Conservation (phyloP, 2,888 invertebrate genomes). For the Drosophila limbata region DNA sequence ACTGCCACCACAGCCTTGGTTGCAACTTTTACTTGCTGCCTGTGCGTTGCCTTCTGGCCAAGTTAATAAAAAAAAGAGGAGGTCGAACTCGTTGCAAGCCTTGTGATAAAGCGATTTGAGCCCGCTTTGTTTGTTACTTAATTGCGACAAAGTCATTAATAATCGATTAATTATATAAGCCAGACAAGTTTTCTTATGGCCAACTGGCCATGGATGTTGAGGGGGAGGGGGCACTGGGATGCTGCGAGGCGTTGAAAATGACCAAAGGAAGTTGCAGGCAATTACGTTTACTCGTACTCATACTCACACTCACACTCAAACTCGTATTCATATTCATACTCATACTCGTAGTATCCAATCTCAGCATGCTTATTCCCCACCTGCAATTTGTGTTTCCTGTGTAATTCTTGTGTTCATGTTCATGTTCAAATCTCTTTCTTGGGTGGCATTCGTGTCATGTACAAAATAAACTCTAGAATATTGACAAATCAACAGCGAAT, state of each 20-base stretch:
- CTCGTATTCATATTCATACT: neutral
- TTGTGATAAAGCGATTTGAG: conserved; percentile 61
- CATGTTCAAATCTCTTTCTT: conserved; percentile 14
- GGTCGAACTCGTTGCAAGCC: conserved; percentile 1
- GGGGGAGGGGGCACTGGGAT: conserved; percentile 15
- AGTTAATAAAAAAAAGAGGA: conserved; percentile 2
- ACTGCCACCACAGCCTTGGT: conserved; percentile 25
- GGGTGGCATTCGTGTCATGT: conserved; percentile 26
- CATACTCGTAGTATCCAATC: conserved; percentile 1
- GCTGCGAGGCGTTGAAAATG: conserved; percentile 41
- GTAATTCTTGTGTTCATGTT: conserved; percentile 3
- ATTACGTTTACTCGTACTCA: conserved; percentile 24
- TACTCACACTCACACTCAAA: neutral
- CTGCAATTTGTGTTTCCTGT: conserved; percentile 59
- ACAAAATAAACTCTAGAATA: conserved; percentile 13
- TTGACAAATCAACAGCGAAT: conserved; percentile 25
- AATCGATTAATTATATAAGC: conserved; percentile 78
- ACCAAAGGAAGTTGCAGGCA: conserved; percentile 47
- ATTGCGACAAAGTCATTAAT: conserved; percentile 80
- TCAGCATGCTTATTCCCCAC: conserved; percentile 7
- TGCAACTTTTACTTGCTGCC: conserved; percentile 70
- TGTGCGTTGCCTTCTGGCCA: conserved; percentile 45
- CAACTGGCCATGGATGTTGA: neutral
- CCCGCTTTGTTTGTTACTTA: conserved; percentile 70
- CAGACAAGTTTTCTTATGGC: conserved; percentile 25